Conservation (phyloP, 2,113 vertebrate genomes). For the Micronycteris hirsuta region DNA sequence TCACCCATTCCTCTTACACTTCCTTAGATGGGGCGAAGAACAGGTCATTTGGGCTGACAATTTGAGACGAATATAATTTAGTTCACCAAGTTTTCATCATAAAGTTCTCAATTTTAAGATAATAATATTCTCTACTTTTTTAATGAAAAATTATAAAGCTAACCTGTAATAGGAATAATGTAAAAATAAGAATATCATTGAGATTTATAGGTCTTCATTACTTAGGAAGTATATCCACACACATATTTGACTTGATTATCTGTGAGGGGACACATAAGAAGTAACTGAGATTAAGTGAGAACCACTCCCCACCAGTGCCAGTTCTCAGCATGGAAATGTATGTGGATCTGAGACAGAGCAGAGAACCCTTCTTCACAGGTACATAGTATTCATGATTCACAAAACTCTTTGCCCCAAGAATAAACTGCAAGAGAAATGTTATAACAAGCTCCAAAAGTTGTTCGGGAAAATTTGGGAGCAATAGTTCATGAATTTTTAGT, state of each 20-base stretch:
- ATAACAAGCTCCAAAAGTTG: not conserved
- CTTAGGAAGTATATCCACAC: not conserved
- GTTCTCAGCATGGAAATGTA: not conserved
- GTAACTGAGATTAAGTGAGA: not conserved
- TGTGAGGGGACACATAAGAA: not conserved
- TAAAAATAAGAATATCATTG: not conserved
- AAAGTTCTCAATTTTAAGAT: not conserved
- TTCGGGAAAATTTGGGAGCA: not conserved
- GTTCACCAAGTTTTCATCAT: not conserved
- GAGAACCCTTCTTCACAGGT: accelerated
- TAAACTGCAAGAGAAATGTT: not conserved
- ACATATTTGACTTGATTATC: not conserved
- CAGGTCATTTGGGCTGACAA: not conserved
- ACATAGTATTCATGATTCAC: not conserved
- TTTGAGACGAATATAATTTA: not conserved
- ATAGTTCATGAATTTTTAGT: not conserved
- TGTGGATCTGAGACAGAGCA: not conserved
- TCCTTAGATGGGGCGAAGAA: accelerated
- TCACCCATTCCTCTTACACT: accelerated
- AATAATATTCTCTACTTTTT: not conserved
- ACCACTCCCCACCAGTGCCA: accelerated
- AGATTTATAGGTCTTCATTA: not conserved
- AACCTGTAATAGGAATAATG: not conserved
- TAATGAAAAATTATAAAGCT: not conserved
- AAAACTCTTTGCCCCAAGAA: not conserved